A percentile compares a stretch with the other conserved stretches of the same genome.
These are phyloP conservation scores for Chloroclysta siterata DNA, from an alignment of 2,888 invertebrate genomes.

Conservation along the genomic window DNA sequence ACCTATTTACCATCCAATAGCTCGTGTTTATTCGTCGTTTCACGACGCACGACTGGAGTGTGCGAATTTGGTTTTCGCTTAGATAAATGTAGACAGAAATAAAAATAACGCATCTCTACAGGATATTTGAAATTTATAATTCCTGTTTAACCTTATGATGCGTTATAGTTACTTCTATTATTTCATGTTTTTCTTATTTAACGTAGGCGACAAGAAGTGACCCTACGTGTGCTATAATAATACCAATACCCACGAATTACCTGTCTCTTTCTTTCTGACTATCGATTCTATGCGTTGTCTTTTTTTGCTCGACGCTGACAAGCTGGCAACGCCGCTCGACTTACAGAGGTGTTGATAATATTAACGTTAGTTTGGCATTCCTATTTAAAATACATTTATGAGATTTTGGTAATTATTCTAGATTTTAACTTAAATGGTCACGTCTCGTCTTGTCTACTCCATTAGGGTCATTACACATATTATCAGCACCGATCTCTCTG, in stretches of 20 bases:
- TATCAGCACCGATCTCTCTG: neutral
- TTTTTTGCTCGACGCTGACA: neutral
- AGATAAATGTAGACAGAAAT: conserved; percentile 23
- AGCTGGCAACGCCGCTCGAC: neutral
- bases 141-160: neutral
- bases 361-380: neutral
- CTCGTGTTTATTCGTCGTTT: conserved; percentile 33
- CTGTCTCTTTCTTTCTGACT: neutral
- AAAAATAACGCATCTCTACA: conserved; percentile 30
- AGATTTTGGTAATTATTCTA: neutral
- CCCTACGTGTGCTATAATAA: neutral
- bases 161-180: conserved; percentile 23
- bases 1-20: conserved; percentile 49
- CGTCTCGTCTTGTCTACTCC: neutral
- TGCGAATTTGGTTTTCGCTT: conserved; percentile 32
- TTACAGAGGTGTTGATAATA: neutral
- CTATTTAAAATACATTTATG: neutral
- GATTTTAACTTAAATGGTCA: neutral
- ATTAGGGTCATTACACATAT: neutral
- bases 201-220: conserved; percentile 18
- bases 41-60: conserved; percentile 22
- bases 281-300: conserved; percentile 1
- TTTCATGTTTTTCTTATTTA: conserved; percentile 8
- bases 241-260: neutral
- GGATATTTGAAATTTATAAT: neutral